These are phyloP conservation scores for Trichoplusia ni DNA, from an alignment of 1,140 invertebrate genomes.

Conservation along the genomic window DNA sequence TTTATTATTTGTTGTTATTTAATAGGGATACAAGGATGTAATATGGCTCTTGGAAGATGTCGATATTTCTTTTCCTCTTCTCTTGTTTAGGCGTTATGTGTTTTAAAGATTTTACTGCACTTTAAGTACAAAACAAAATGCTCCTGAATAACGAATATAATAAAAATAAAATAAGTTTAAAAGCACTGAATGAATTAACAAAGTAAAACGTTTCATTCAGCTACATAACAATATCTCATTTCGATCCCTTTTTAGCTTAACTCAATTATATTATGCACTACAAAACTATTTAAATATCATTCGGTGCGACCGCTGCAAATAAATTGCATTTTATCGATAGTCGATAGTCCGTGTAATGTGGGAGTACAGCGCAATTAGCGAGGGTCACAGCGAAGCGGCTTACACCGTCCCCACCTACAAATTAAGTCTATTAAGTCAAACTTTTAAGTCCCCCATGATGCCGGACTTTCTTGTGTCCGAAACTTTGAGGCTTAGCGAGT, in stretches of 20 bases:
- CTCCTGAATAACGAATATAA: no score
- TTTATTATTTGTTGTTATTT: constrained; percentile 51
- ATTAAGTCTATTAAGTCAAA: constrained; percentile 79
- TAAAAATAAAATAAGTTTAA: no score
- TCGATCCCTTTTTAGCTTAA: not conserved
- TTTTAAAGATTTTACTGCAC: no score
- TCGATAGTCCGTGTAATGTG: constrained; percentile 41
- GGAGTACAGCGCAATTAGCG: constrained; percentile 48
- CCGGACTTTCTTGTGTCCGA: constrained; percentile 73
- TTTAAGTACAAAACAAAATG: no score
- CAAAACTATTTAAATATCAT: constrained; percentile 1
- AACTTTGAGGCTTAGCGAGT: constrained; percentile 76
- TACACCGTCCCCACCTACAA: constrained; percentile 68
- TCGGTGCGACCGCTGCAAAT: constrained; percentile 5
- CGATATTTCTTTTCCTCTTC: constrained; percentile 30
- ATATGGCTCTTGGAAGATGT: constrained; percentile 4
- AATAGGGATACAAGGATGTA: constrained; percentile 34
- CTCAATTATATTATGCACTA: not conserved
- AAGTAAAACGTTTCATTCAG: no score
- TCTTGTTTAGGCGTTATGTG: no score
- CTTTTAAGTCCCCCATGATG: constrained; percentile 77
- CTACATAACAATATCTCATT: not conserved
- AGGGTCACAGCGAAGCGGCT: constrained; percentile 71
- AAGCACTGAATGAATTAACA: no score
- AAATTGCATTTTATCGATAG: constrained; percentile 46